These are phyloP conservation scores for Paracentrotus lividus DNA, from an alignment of 53 echinoderm and acorn worm species.

Conservation along the genomic window DNA sequence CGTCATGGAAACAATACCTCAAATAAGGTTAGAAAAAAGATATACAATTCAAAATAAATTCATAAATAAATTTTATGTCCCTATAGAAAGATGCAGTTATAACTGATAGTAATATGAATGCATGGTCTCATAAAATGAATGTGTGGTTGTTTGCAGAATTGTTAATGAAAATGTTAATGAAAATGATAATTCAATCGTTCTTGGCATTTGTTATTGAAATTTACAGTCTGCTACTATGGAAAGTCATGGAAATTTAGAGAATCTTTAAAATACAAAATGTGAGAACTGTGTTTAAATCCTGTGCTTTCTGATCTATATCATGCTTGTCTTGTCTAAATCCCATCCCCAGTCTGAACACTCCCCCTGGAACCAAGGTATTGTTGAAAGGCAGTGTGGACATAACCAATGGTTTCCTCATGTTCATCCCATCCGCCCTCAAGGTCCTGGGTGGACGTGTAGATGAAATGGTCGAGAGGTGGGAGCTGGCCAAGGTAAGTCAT, in stretches of 20 bases:
- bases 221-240: no score
- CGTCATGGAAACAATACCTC: constrained; percentile 81
- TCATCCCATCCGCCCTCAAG: constrained; percentile 78
- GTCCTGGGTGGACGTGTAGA: constrained; percentile 90
- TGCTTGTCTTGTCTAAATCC: not conserved
- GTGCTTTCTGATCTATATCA: not conserved
- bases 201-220: no score
- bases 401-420: constrained; percentile 83
- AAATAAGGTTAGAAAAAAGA: constrained; percentile 75
- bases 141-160: not conserved
- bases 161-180: not conserved
- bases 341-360: constrained; percentile 80
- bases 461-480: constrained; percentile 92
- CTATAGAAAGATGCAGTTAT: no score
- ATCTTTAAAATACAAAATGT: not conserved
- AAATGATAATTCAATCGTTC: no score
- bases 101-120: no score
- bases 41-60: not conserved
- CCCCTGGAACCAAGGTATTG: constrained; percentile 91
- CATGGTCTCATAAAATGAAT: not conserved
- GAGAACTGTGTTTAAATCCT: no score
- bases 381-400: constrained; percentile 78
- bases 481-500: constrained; percentile 83
- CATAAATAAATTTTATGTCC: no score
- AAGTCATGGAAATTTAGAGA: not conserved